Percentiles rank a stretch among this genome's conserved stretches.
Conservation (phyloP, 2,888 invertebrate genomes). For the Candidula unifasciata region DNA sequence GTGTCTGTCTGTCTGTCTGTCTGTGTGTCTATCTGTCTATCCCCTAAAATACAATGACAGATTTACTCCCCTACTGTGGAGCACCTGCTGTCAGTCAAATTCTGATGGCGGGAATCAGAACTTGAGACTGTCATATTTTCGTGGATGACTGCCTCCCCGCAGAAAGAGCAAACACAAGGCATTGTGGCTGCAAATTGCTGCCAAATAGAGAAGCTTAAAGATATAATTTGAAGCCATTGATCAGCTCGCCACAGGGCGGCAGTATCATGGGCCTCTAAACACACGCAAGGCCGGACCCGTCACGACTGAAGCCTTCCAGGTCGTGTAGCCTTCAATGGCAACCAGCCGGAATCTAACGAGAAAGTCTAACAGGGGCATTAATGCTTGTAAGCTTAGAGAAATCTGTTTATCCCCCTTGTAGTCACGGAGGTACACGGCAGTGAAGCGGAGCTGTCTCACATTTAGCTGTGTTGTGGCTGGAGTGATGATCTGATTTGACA, state of each 20-base stretch:
- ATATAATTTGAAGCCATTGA: constrained; percentile 36
- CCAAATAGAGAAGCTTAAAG: constrained; percentile 33
- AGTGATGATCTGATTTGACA: not conserved
- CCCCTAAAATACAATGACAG: no score
- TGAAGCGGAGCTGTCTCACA: not conserved
- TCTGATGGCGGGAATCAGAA: no score
- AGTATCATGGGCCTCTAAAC: constrained; percentile 22
- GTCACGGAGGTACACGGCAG: constrained; percentile 33
- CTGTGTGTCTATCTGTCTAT: no score
- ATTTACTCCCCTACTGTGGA: no score
- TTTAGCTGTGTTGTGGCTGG: constrained; percentile 12
- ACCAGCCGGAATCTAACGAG: constrained; percentile 27
- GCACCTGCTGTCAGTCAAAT: no score
- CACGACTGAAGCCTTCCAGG: constrained; percentile 42
- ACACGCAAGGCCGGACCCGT: constrained; percentile 7
- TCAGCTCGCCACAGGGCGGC: not conserved
- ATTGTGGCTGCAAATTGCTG: constrained; percentile 36
- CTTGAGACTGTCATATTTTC: not conserved
- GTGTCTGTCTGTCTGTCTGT: no score
- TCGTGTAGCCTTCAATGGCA: constrained; percentile 51
- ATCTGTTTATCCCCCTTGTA: constrained; percentile 36
- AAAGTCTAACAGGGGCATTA: constrained; percentile 52
- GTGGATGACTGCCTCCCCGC: not conserved
- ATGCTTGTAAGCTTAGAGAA: constrained; percentile 52
- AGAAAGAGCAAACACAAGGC: constrained; percentile 26